These are phyloP conservation scores for Amphipoea oculea DNA, from an alignment of 2,888 invertebrate genomes.

Conservation along the genomic window DNA sequence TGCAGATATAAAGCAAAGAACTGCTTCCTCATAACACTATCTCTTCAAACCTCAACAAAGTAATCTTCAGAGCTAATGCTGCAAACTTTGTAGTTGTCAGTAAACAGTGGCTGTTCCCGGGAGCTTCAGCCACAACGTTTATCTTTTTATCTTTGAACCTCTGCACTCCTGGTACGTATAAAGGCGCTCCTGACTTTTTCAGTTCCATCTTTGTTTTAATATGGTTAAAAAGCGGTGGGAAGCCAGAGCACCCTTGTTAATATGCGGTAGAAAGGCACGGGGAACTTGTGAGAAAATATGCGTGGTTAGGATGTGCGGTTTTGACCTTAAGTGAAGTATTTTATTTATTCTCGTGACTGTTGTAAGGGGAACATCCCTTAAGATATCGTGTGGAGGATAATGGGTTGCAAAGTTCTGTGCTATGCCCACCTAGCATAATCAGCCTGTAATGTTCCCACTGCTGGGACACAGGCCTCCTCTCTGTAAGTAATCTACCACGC, in stretches of 20 bases:
- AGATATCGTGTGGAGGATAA: no score
- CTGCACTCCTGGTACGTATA: constrained; percentile 34
- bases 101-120: constrained; percentile 34
- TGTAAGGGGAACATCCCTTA: neutral
- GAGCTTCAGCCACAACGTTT: constrained; percentile 29
- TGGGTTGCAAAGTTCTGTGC: neutral
- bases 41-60: constrained; percentile 37
- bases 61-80: constrained; percentile 48
- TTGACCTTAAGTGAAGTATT: constrained; percentile 3
- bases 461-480: no score
- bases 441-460: no score
- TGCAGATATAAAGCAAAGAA: constrained; percentile 12
- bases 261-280: constrained; percentile 26
- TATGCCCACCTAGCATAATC: neutral
- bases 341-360: constrained; percentile 21
- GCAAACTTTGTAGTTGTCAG: constrained; percentile 48
- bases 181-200: constrained; percentile 24
- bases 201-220: constrained; percentile 39
- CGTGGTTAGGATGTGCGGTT: constrained; percentile 18
- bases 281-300: constrained; percentile 33
- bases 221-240: constrained; percentile 23
- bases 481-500: no score
- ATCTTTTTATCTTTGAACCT: constrained; percentile 55
- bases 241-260: constrained; percentile 29
- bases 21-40: neutral